Evolutionary conservation across 1,140 invertebrate species (phyloP), one percentile per base, ranked within the genome.

Genomic region (Aradophagus sp.): DNA sequence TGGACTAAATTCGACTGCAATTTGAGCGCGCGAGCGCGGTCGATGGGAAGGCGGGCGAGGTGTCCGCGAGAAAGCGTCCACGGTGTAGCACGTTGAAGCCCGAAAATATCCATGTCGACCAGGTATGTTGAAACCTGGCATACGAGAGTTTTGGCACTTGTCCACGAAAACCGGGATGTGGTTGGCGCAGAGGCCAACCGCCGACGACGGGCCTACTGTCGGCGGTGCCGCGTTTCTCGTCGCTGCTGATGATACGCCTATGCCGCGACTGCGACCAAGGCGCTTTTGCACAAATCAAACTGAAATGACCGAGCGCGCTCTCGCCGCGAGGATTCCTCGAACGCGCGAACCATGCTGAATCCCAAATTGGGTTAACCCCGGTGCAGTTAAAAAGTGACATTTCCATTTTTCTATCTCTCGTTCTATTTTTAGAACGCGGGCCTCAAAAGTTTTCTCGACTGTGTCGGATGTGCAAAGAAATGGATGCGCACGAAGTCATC

Each of bases 21-120:
- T 53, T 59, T 61, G 36, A 58, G 5, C 16, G 65, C 45, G 38
- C 11, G 27, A 29, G 32, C 32, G 11, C 29, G 5, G 39, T 12
- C 20, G 45, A 67, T 67, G 63, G 47, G 39, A 58, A 58, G 47
- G 55, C 38, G 39, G 35, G 27, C 62, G 68, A 67, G 42, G 52
- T 44, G 35, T 50, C 29, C 65, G 68, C 63, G 68, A 59, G 61
- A 72, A 66, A 72, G 48, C 48, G 61, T 72, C 27, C 59, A 71
- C 69, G 70, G 55, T 67, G 69, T 73, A 47, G 62, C 66, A 59
- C 70, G 68, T 78, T 76, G 66, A 83, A 82, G 81, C 81, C 83
- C 82, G 79, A 86, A 86, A 86, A 86, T 86, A 84, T 84, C 82
- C 82, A 79, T 80, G 81, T 81, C 76, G 81, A 76, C 74, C 79